Conservation (phyloP, 2,888 invertebrate genomes). For the Tipula helvola region DNA sequence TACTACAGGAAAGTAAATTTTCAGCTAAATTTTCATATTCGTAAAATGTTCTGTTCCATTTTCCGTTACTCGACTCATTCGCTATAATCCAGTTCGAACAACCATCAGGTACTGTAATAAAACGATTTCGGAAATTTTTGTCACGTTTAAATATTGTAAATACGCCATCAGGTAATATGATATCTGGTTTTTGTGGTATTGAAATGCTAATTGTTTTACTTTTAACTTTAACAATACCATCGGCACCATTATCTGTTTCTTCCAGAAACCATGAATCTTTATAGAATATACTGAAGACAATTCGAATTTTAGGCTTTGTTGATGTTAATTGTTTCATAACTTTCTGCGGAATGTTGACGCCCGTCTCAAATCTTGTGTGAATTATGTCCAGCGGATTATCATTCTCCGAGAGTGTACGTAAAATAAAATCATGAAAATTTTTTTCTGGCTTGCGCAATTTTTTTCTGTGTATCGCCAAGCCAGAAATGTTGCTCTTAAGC, state of each 20-base stretch:
- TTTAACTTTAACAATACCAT: not conserved
- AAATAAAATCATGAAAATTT: not conserved
- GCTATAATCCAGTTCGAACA: not conserved
- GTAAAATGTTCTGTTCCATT: not conserved
- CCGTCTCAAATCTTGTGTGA: not conserved
- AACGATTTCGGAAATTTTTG: not conserved
- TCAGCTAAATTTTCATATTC: not conserved
- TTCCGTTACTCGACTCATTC: not conserved
- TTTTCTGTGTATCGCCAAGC: not conserved
- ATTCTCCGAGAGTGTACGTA: not conserved
- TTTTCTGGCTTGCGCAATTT: not conserved
- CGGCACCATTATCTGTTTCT: not conserved
- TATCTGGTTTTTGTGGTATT: not conserved
- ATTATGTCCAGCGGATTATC: not conserved
- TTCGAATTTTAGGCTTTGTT: not conserved
- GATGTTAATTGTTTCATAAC: not conserved
- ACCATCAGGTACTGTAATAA: not conserved
- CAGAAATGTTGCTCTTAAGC: not conserved
- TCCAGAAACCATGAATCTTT: not conserved
- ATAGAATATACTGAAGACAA: not conserved
- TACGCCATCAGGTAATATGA: not conserved
- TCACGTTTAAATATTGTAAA: not conserved
- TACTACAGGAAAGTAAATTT: not conserved
- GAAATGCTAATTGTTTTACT: not conserved
- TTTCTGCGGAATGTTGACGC: not conserved